Evolutionary conservation across 1,140 invertebrate genomes (phyloP), one percentile per base, ranked within the genome.

Genomic region (Drosophila hydei): DNA sequence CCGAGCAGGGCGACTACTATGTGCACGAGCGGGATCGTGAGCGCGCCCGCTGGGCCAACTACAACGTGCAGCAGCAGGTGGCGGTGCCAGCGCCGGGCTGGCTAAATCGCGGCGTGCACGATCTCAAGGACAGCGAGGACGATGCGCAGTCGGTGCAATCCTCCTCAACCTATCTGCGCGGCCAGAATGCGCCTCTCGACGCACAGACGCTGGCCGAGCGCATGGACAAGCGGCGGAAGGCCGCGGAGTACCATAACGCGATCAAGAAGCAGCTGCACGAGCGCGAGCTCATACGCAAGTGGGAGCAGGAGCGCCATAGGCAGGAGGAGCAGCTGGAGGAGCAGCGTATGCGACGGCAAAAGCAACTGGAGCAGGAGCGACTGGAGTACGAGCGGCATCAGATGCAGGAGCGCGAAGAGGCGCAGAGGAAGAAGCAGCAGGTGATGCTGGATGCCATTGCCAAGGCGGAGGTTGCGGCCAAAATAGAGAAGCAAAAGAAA

Each of bases 251-350:
- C 50, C 95, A 95, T 71, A 93, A 93, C 62, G 95, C 94, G 2
- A 95, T 96, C 36, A 93, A 94, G 55, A 92, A 94, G 75, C 95
- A 96, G 73, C 89, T 95, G 3, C 94, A 95, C 65, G 95, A 95
- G 77, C 92, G 93, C 12, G 94, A 95, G 69, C 80, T 91, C 38
- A 92, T 92, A 30, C 91, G 93, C 2, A 93, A 93, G 48, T 94
- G 94, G 79, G 95, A 95, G 67, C 91, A 92, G 40, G 93, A 94
- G 52, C 92, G 91, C 19, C 90, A 92, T n/a, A 72, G 93, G 8
- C 89, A 90, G 59, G 94, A 95, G 72, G 94, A 95, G 78, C 90
- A 88, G 36, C 89, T 93, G 59, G 94, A 95, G 71, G 94, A 95
- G 56, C 92, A 94, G 47, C 91, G 94, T 21, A 91, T 95, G 2